Base-by-base conservation (phyloP, 2,113 vertebrate species). In the Dasypus novemcinctus region DNA sequence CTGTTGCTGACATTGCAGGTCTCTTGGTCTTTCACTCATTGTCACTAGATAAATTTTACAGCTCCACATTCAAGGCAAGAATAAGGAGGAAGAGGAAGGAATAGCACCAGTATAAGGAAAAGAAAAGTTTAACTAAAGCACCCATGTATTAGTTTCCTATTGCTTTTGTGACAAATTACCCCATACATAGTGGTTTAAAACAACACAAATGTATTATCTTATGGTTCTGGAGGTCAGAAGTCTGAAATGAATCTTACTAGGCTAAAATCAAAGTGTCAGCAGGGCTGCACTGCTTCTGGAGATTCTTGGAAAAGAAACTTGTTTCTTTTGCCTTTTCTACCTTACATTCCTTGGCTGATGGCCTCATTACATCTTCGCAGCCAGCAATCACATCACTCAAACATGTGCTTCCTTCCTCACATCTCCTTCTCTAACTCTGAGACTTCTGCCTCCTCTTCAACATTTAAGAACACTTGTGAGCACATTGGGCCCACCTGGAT, bases 1-100 rank as follows among this genome's bases (percentile, higher is more conserved):
- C 49, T 25, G 46, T 20, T 52, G 87, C 78, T 87, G 88, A 49
- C 41, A 85, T 57, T 59, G 43, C 23, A 64, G 29, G 78, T 71
- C 84, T 92, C 69, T 49, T 96, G 69, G 49, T 41, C 85, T 92
- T 95, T 93, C 11, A 72, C 63, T 91, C 81, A 64, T 3, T 71
- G 23, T 64, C 59, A 69, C 63, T 78, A 69, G 78, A 61, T 91
- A n/a, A 64, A 31, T 71, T 96, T 83, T 46, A 87, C 21, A 74
- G 63, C 25, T 90, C 29, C 46, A 46, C 52, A 76, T 87, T 94
- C 29, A 90, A 87, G 36, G 38, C n/a, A 86, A 85, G 54, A 79
- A 61, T 89, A 93, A 78, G 21, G 25, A 78, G 80, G 49, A 85
- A 68, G n/a, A 69, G 38, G 64, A 54, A 88, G 33, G 76, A 54